Conservation (phyloP, 2,888 invertebrate species). For the Caenorhabditis imperialis region DNA sequence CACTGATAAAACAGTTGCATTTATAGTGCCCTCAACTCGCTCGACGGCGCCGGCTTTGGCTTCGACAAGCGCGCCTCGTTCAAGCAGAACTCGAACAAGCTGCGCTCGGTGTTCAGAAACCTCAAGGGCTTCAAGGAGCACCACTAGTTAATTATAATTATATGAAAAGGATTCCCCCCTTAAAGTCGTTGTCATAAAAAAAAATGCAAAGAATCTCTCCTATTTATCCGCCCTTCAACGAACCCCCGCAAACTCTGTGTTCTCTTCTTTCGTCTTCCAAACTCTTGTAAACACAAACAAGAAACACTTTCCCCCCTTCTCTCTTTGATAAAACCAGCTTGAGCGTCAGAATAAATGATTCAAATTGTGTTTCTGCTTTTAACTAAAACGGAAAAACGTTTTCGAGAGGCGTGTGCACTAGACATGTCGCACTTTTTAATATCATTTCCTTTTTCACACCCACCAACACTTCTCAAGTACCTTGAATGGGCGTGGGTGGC, state of each 20-base stretch:
- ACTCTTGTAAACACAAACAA: slow-evolving; percentile 1
- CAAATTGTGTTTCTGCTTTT: slow-evolving; percentile 28
- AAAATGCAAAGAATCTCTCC: slow-evolving; percentile 3
- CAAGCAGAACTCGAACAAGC: slow-evolving; percentile 37
- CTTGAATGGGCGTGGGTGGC: too few relatives aligned
- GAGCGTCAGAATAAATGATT: slow-evolving; percentile 59
- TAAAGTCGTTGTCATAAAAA: too few relatives aligned
- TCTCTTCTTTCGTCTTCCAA: slow-evolving; percentile 9
- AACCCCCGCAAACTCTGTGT: background rate
- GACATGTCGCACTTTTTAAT: too few relatives aligned
- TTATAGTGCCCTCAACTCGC: slow-evolving; percentile 56
- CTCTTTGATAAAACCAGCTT: slow-evolving; percentile 42
- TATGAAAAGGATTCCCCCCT: too few relatives aligned
- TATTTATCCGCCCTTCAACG: background rate
- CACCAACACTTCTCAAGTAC: too few relatives aligned
- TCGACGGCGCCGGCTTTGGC: slow-evolving; percentile 61
- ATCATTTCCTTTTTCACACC: too few relatives aligned
- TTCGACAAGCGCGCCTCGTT: slow-evolving; percentile 56
- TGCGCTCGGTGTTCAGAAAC: slow-evolving; percentile 40
- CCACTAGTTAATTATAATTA: slow-evolving; percentile 4
- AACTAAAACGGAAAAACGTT: too few relatives aligned
- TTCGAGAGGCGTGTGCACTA: too few relatives aligned
- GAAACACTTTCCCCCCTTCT: slow-evolving; percentile 4
- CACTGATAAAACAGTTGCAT: background rate
- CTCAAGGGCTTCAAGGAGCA: slow-evolving; percentile 46